Conservation (phyloP, 2,888 invertebrate genomes). For the Clostera curtula region DNA sequence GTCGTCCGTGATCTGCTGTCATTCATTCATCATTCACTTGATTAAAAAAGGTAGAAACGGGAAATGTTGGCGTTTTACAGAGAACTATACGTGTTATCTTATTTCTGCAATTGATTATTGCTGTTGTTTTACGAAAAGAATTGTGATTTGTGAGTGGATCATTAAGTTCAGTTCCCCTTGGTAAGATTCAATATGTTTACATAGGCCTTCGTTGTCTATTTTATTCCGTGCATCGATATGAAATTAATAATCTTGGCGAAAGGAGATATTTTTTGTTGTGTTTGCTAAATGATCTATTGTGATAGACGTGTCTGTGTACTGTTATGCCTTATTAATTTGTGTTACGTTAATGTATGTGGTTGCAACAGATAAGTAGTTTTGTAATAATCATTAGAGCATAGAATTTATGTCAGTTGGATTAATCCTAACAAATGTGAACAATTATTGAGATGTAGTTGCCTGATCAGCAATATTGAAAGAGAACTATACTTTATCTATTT, state of each 20-base stretch:
- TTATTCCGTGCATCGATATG: slow-evolving; percentile 38
- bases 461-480: too few relatives aligned
- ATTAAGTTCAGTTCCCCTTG: slow-evolving; percentile 25
- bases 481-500: slow-evolving; percentile 10
- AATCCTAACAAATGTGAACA: slow-evolving; percentile 37
- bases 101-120: slow-evolving; percentile 35
- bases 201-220: slow-evolving; percentile 42
- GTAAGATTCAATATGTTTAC: slow-evolving; percentile 57
- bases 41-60: slow-evolving; percentile 60
- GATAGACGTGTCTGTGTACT: slow-evolving; percentile 46
- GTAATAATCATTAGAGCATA: slow-evolving; percentile 69
- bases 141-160: slow-evolving; percentile 24
- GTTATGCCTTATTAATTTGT: slow-evolving; percentile 35
- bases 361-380: slow-evolving; percentile 42
- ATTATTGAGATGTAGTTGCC: too few relatives aligned
- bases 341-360: slow-evolving; percentile 21
- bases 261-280: slow-evolving; percentile 49
- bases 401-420: slow-evolving; percentile 66
- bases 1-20: slow-evolving; percentile 26
- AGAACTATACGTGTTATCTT: slow-evolving; percentile 58
- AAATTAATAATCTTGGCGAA: slow-evolving; percentile 49
- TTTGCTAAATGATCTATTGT: slow-evolving; percentile 37
- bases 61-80: slow-evolving; percentile 68
- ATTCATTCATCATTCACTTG: slow-evolving; percentile 55
- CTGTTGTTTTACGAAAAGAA: slow-evolving; percentile 21